phyloP scores from a whole-genome alignment of 1,140 invertebrate species.

The Zaprionus inermis region DNA sequence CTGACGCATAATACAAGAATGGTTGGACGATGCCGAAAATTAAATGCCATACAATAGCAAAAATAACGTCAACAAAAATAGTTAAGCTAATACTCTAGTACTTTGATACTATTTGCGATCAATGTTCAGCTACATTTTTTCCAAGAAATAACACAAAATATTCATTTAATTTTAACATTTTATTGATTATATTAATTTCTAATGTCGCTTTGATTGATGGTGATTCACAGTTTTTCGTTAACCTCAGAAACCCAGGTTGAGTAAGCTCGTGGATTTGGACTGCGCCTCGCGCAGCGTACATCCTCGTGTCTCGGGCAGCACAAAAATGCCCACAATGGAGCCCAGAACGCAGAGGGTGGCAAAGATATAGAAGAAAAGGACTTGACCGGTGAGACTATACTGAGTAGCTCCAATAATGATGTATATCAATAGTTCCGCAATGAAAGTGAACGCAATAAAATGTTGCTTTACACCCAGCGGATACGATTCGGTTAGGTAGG shows the following conservation, averaged over 20 bases:
- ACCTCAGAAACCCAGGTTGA: constrained; percentile 36
- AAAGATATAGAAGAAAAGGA: constrained; percentile 52
- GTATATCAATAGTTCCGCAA: constrained; percentile 57
- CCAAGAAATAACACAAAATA: not conserved
- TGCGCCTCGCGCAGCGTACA: constrained; percentile 61
- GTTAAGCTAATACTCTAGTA: too few species aligned
- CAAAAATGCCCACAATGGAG: constrained; percentile 31
- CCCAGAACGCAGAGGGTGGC: constrained; percentile 51
- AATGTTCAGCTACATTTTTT: not conserved
- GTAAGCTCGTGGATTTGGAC: constrained; percentile 47
- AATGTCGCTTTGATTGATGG: not conserved
- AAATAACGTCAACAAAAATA: too few species aligned
- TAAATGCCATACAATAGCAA: too few species aligned
- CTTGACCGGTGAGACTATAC: not conserved
- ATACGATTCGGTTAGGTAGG: constrained; percentile 60
- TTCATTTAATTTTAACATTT: not conserved
- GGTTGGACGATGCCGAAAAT: not conserved
- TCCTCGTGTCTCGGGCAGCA: constrained; percentile 65
- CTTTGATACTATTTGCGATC: too few species aligned
- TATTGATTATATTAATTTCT: not conserved
- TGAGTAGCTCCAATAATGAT: constrained; percentile 36
- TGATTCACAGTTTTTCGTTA: not conserved
- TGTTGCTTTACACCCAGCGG: constrained; percentile 62
- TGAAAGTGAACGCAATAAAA: constrained; percentile 55
- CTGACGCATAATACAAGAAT: not conserved